Evolutionary conservation across 2,888 invertebrate genomes (phyloP).

Genomic region (Matsumyia berberina): DNA sequence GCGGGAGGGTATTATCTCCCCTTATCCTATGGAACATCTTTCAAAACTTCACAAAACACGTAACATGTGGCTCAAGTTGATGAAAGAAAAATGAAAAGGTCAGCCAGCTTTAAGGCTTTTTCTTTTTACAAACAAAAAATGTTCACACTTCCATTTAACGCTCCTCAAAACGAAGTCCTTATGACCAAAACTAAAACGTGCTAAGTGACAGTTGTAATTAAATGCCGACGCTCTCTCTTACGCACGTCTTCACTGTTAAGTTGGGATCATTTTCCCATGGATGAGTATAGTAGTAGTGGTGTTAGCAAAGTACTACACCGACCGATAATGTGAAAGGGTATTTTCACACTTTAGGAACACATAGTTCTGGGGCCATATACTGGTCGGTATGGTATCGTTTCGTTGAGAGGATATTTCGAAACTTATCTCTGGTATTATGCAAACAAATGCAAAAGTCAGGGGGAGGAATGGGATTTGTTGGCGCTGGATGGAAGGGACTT

Average conservation of each 20-base stretch:
- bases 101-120: neutral
- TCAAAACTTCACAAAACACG: conserved; percentile 11
- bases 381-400: neutral
- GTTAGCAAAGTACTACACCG: neutral
- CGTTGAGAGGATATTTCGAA: conserved; percentile 3
- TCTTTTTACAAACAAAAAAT: conserved; percentile 30
- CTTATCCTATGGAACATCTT: neutral
- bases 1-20: neutral
- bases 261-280: conserved; percentile 5
- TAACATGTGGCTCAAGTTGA: conserved; percentile 7
- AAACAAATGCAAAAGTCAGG: conserved; percentile 9
- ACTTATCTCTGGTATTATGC: conserved; percentile 31
- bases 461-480: neutral
- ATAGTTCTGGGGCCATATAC: neutral
- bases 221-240: conserved; percentile 32
- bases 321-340: conserved; percentile 1
- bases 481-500: neutral
- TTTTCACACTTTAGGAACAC: too few relatives aligned
- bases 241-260: conserved; percentile 43
- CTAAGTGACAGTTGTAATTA: conserved; percentile 56
- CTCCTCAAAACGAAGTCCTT: conserved; percentile 36
- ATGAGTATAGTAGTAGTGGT: conserved; percentile 5
- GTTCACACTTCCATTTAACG: conserved; percentile 22
- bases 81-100: conserved; percentile 36
- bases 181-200: conserved; percentile 38